Evolutionary conservation across 1,140 invertebrate genomes (phyloP).

Genomic region (Battus philenor): DNA sequence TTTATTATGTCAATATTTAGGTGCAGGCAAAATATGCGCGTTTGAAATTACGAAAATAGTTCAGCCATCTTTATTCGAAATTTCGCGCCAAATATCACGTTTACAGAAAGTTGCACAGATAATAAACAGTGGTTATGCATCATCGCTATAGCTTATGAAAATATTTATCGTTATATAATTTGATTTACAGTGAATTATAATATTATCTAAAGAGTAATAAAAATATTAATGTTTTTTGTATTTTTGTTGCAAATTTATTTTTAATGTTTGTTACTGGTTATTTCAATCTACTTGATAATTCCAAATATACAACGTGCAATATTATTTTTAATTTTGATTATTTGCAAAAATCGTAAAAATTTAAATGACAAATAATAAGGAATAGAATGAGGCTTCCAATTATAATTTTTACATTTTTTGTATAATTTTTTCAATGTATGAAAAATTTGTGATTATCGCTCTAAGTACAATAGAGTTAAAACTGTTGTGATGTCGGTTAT

Average conservation of each 20-base stretch:
- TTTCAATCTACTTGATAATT: neutral
- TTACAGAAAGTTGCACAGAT: too few relatives aligned
- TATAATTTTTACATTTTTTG: neutral
- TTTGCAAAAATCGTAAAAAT: constrained; percentile 8
- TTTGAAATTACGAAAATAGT: neutral
- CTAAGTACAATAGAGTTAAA: constrained; percentile 26
- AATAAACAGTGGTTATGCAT: too few relatives aligned
- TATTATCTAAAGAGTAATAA: neutral
- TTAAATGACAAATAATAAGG: too few relatives aligned
- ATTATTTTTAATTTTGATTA: neutral
- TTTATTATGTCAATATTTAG: too few relatives aligned
- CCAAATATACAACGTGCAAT: neutral
- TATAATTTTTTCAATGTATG: constrained; percentile 10
- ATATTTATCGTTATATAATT: neutral
- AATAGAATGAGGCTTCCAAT: neutral
- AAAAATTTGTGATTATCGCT: constrained; percentile 23
- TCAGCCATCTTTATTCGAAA: too few relatives aligned
- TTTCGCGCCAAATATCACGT: neutral
- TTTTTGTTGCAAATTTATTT: neutral
- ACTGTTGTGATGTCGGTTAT: constrained; percentile 64
- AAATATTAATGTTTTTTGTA: neutral
- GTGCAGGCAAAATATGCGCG: too few relatives aligned
- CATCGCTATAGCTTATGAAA: neutral
- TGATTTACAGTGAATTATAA: neutral
- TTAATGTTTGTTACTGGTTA: neutral